Base-by-base conservation (phyloP, 2,113 vertebrate genomes). In the Todiramphus chloris region DNA sequence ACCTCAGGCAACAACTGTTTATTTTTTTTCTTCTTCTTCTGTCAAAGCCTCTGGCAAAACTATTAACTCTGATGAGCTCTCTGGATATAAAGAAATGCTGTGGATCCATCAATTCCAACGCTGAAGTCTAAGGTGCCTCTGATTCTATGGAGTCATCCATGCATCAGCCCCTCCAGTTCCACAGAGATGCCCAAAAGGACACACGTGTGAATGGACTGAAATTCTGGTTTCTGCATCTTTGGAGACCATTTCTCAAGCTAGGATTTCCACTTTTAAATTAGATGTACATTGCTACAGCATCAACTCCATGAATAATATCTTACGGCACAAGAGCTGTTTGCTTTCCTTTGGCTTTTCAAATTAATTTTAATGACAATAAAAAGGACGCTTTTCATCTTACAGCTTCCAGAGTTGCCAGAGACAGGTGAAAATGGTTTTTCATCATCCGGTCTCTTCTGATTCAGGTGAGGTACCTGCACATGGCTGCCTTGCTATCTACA, bases 131-230 rank as follows among this genome's bases (percentile, higher is more conserved):
- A 82, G 59, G 55, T 30, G 37, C 25, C 55, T 69, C 39, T 14
- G 11, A 39, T 46, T 21, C 28, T 1, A 28, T 0, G 7, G 28
- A 56, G n/a, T 21, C 69, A 43, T 16, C 37, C 67, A 18, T 1
- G 19, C 25, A 27, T 7, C 6, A 33, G 39, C 63, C 16, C n/a
- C 56, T 13, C 33, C 24, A 4, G 28, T 7, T 46, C 20, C 6
- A 31, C 0, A 0, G 69, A 31, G 78, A 48, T 28, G 35, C 37
- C 56, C 48, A 17, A 13, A 8, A 30, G 50, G 76, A 66, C 43
- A n/a, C 56, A 28, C 1, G 1, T 1, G 0, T 2, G 25, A 62
- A 25, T 1, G 17, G 39, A 16, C 31, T 10, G 12, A 35, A 83
- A 33, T 12, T 15, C 28, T 28, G 17, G 13, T 25, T 39, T 43